Percentiles rank a stretch among this genome's conserved stretches.
These are phyloP conservation scores for Eilema sororculum DNA, from an alignment of 2,888 invertebrate species.

Conservation along the genomic window DNA sequence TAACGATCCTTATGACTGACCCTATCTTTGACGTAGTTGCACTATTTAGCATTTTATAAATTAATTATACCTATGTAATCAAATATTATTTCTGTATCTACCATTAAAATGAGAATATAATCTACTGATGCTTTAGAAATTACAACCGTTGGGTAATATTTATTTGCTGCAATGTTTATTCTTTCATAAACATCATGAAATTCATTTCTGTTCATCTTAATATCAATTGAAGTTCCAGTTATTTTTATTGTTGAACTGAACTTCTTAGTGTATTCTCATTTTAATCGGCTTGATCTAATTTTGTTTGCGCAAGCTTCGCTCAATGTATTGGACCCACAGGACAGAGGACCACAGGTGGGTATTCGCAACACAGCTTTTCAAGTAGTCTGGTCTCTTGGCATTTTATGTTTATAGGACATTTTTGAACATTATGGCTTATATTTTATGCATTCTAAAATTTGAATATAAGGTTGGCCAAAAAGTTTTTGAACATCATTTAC, in stretches of 20 bases:
- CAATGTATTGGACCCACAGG: conserved; percentile 83
- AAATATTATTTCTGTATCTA: conserved; percentile 34
- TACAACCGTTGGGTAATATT: neutral
- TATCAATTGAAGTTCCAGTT: neutral
- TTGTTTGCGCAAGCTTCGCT: conserved; percentile 87
- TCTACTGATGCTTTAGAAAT: neutral
- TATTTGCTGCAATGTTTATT: neutral
- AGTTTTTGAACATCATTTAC: neutral
- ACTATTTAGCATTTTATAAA: conserved; percentile 40
- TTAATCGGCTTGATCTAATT: conserved; percentile 85
- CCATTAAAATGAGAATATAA: conserved; percentile 53
- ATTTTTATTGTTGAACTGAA: neutral
- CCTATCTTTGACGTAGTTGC: conserved; percentile 37
- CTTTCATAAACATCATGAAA: neutral
- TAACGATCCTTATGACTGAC: neutral
- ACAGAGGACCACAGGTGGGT: conserved; percentile 79
- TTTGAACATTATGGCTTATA: neutral
- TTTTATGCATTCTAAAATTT: neutral
- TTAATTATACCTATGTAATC: conserved; percentile 15
- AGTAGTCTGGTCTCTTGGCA: conserved; percentile 35
- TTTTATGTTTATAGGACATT: neutral
- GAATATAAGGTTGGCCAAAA: neutral
- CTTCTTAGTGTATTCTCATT: conserved; percentile 69
- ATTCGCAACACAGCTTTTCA: conserved; percentile 62
- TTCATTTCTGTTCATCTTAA: neutral